phyloP scores from a whole-genome alignment of 2,888 invertebrate genomes.

The Eucera pruinosa region DNA sequence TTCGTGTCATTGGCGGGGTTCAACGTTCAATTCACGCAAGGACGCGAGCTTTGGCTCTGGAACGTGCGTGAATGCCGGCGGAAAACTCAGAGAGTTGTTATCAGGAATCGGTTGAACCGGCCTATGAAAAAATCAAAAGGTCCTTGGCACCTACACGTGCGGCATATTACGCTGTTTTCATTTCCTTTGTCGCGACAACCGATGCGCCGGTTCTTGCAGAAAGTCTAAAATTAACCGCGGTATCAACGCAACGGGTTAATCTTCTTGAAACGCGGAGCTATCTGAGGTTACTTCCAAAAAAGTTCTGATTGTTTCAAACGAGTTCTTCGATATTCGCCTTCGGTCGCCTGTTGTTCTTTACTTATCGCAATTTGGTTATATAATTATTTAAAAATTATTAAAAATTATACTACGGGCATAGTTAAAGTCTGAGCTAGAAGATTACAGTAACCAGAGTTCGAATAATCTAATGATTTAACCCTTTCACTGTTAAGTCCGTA shows the following conservation, averaged over 20 bases:
- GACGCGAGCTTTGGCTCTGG: slow-evolving; percentile 51
- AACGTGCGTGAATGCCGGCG: slow-evolving; percentile 7
- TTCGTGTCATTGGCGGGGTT: slow-evolving; percentile 57
- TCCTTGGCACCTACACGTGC: slow-evolving; percentile 54
- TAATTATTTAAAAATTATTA: slow-evolving; percentile 7
- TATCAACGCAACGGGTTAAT: slow-evolving; percentile 42
- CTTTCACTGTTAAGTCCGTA: too few relatives aligned
- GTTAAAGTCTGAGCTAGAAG: too few relatives aligned
- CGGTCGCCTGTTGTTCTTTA: background rate
- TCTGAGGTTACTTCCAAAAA: slow-evolving; percentile 39
- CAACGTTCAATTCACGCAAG: slow-evolving; percentile 70
- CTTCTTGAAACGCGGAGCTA: slow-evolving; percentile 31
- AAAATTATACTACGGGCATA: too few relatives aligned
- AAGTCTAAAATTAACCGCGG: slow-evolving; percentile 33
- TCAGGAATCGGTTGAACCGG: slow-evolving; percentile 35
- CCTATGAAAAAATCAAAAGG: slow-evolving; percentile 59
- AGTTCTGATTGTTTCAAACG: background rate
- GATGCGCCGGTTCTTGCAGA: background rate
- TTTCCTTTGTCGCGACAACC: slow-evolving; percentile 32
- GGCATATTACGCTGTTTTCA: slow-evolving; percentile 29
- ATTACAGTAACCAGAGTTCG: too few relatives aligned
- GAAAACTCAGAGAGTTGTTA: slow-evolving; percentile 31
- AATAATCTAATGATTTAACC: too few relatives aligned
- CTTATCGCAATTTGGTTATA: slow-evolving; percentile 10
- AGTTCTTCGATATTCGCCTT: background rate